phyloP scores from a whole-genome alignment of 1,140 invertebrate species.

The Drosophila elegans region DNA sequence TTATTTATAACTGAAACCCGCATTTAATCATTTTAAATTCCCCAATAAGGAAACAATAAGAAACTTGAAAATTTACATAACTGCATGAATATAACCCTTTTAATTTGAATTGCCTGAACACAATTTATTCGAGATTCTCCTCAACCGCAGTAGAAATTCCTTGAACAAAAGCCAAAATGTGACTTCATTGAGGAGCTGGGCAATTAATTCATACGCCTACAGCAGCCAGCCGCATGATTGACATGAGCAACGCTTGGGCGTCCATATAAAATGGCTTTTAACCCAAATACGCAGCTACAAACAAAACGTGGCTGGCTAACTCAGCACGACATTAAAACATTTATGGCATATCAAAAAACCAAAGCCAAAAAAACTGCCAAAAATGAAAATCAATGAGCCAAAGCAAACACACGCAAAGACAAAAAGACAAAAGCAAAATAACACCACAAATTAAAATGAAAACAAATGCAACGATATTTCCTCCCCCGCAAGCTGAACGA shows the following conservation, averaged over 20 bases:
- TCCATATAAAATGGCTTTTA: conserved; percentile 69
- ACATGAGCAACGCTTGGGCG: conserved; percentile 43
- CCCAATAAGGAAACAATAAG: conserved; percentile 2
- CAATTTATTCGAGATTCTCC: not conserved
- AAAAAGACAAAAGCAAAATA: conserved; percentile 23
- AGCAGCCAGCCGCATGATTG: conserved; percentile 36
- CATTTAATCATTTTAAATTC: not conserved
- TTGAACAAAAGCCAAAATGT: not conserved
- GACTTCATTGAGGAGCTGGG: conserved; percentile 23
- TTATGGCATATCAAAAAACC: conserved; percentile 49
- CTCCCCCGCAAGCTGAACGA: conserved; percentile 28
- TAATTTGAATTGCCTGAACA: conserved; percentile 4
- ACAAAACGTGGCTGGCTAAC: conserved; percentile 64
- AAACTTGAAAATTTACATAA: conserved; percentile 3
- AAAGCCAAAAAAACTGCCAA: conserved; percentile 59
- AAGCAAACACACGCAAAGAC: conserved; percentile 11
- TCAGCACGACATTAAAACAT: conserved; percentile 72
- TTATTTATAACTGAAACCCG: not conserved
- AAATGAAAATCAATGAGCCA: conserved; percentile 52
- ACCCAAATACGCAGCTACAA: conserved; percentile 72
- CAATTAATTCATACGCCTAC: conserved; percentile 52
- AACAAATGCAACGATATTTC: conserved; percentile 38
- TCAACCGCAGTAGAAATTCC: not conserved
- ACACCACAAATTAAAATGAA: conserved; percentile 21
- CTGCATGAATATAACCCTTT: conserved; percentile 6